These are phyloP conservation scores for Dromaius novaehollandiae DNA, from an alignment of 2,113 vertebrate genomes.

Conservation along the genomic window DNA sequence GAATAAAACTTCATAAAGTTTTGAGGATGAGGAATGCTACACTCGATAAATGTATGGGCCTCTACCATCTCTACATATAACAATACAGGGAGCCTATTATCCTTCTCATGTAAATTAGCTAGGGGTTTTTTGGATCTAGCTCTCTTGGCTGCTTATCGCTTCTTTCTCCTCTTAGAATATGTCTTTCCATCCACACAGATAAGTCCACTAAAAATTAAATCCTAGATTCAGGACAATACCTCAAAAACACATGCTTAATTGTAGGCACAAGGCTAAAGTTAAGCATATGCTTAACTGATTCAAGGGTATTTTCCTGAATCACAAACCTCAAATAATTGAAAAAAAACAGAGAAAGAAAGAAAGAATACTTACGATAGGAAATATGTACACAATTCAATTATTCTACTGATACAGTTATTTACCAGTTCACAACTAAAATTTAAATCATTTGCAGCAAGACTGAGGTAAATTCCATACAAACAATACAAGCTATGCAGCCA, in stretches of 20 bases:
- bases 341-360: not conserved
- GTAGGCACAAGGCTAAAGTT: not conserved
- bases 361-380: not conserved
- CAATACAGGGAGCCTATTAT: not conserved
- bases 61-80: not conserved
- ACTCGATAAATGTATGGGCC: not conserved
- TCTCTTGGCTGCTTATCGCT: not conserved
- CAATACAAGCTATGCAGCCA: not conserved
- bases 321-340: not conserved
- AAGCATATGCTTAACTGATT: not conserved
- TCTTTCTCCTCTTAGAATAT: constrained; percentile 23
- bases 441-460: not conserved
- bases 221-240: not conserved
- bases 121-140: not conserved
- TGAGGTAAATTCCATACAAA: not conserved
- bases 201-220: constrained; percentile 6
- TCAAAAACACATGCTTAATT: not conserved
- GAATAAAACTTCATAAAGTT: constrained; percentile 27
- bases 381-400: not conserved
- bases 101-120: constrained; percentile 44
- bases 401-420: not conserved
- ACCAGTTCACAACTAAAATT: not conserved
- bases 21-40: not conserved
- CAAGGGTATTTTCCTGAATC: not conserved
- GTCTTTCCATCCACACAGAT: not conserved